These are phyloP conservation scores for Salticus scenicus DNA, from an alignment of 2,888 invertebrate genomes.

Conservation along the genomic window DNA sequence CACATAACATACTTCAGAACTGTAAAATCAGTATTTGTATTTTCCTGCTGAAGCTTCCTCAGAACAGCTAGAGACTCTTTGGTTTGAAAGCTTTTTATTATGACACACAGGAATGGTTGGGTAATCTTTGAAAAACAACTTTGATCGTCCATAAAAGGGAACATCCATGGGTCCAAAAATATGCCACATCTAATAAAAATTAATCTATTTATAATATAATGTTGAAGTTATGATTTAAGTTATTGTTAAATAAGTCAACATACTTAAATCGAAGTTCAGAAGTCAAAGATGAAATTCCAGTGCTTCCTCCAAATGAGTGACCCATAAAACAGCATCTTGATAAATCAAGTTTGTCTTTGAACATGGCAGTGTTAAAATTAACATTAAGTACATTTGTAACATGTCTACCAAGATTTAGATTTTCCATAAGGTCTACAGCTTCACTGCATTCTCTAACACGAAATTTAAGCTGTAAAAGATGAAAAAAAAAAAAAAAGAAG, in stretches of 20 bases:
- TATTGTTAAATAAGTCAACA: conserved; percentile 65
- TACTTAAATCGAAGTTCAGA: conserved; percentile 79
- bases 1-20: conserved; percentile 68
- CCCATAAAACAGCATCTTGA: conserved; percentile 79
- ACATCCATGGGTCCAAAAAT: conserved; percentile 81
- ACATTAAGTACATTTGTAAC: conserved; percentile 78
- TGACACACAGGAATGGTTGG: conserved; percentile 79
- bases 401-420: conserved; percentile 78
- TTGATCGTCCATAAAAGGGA: conserved; percentile 79
- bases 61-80: conserved; percentile 78
- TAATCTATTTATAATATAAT: no score
- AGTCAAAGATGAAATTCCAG: conserved; percentile 79
- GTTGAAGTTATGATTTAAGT: no score
- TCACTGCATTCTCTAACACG: conserved; percentile 78
- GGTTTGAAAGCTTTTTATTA: conserved; percentile 80
- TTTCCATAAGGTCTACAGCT: conserved; percentile 78
- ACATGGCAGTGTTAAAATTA: conserved; percentile 74
- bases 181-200: conserved; percentile 77
- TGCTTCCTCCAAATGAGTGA: conserved; percentile 83
- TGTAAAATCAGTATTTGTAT: conserved; percentile 56
- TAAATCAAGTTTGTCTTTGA: conserved; percentile 77
- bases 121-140: conserved; percentile 76
- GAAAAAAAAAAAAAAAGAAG: no score
- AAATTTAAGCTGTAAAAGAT: conserved; percentile 69
- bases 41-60: conserved; percentile 76